Evolutionary conservation across 2,888 invertebrate genomes (phyloP).

Genomic region (Enoplolaimus lenunculus): DNA sequence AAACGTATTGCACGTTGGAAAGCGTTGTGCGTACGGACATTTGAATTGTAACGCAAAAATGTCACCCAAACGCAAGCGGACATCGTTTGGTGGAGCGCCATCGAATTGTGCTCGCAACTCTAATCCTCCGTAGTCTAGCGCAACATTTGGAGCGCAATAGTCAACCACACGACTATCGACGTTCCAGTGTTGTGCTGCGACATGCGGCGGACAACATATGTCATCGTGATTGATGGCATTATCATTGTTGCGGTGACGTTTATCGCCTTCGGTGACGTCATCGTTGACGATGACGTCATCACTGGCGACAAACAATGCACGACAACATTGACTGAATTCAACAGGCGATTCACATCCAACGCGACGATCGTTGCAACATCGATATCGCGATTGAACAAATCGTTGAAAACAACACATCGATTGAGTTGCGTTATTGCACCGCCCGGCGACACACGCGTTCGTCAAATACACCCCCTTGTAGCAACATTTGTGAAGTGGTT

Average conservation of each 20-base stretch:
- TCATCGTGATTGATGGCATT: conserved; percentile 4
- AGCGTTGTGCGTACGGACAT: conserved; percentile 27
- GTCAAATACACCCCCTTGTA: conserved; percentile 34
- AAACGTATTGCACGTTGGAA: not conserved
- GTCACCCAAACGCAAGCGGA: conserved; percentile 26
- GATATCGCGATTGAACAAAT: conserved; percentile 35
- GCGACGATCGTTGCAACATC: conserved; percentile 29
- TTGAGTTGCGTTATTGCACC: conserved; percentile 32
- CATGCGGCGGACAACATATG: conserved; percentile 21
- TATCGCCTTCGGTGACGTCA: too few relatives aligned
- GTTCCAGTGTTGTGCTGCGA: conserved; percentile 33
- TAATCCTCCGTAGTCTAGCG: conserved; percentile 27
- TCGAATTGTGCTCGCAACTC: conserved; percentile 21
- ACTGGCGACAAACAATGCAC: conserved; percentile 32
- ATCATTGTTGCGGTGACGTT: too few relatives aligned
- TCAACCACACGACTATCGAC: conserved; percentile 30
- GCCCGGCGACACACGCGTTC: conserved; percentile 33
- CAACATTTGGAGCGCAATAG: conserved; percentile 35
- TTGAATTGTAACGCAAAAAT: conserved; percentile 29
- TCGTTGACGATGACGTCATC: too few relatives aligned
- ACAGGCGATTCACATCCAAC: conserved; percentile 28
- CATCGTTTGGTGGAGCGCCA: not conserved
- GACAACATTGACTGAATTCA: conserved; percentile 36
- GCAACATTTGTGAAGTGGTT: conserved; percentile 33
- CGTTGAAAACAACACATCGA: conserved; percentile 39